These are phyloP conservation scores for Cyrtodaria siliqua DNA, from an alignment of 2,888 invertebrate genomes.

Conservation along the genomic window DNA sequence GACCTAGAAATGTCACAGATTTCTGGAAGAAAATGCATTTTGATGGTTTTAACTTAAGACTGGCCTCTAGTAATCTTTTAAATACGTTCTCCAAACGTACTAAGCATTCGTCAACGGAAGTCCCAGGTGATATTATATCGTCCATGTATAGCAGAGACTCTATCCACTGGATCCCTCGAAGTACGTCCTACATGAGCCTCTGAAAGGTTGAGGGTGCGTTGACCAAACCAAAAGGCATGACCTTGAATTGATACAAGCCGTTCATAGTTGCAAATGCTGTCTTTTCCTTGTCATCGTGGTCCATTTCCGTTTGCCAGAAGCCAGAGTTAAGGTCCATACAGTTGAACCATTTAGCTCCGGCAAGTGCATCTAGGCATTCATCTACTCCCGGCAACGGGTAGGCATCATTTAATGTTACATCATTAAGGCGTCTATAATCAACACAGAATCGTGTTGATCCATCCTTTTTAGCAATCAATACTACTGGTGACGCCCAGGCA, in stretches of 20 bases:
- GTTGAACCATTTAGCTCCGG: slow-evolving; percentile 53
- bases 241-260: slow-evolving; percentile 51
- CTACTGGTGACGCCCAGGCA: slow-evolving; percentile 46
- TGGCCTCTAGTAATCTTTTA: slow-evolving; percentile 21
- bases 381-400: slow-evolving; percentile 50
- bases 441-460: slow-evolving; percentile 50
- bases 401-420: slow-evolving; percentile 46
- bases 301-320: slow-evolving; percentile 59
- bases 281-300: slow-evolving; percentile 43
- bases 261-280: slow-evolving; percentile 57
- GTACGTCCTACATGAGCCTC: slow-evolving; percentile 58
- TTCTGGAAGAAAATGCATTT: slow-evolving; percentile 39
- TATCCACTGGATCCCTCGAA: slow-evolving; percentile 43
- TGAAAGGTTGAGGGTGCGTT: slow-evolving; percentile 67
- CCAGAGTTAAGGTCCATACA: slow-evolving; percentile 57
- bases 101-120: slow-evolving; percentile 23
- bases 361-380: slow-evolving; percentile 54
- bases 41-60: slow-evolving; percentile 39
- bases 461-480: slow-evolving; percentile 45
- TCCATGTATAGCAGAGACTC: slow-evolving; percentile 47
- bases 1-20: slow-evolving; percentile 29
- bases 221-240: slow-evolving; percentile 54
- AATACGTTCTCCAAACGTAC: slow-evolving; percentile 29
- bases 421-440: slow-evolving; percentile 39
- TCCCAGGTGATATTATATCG: slow-evolving; percentile 36